Evolutionary conservation across 2,888 invertebrate species (phyloP).

Genomic region (Coleophora flavipennella): DNA sequence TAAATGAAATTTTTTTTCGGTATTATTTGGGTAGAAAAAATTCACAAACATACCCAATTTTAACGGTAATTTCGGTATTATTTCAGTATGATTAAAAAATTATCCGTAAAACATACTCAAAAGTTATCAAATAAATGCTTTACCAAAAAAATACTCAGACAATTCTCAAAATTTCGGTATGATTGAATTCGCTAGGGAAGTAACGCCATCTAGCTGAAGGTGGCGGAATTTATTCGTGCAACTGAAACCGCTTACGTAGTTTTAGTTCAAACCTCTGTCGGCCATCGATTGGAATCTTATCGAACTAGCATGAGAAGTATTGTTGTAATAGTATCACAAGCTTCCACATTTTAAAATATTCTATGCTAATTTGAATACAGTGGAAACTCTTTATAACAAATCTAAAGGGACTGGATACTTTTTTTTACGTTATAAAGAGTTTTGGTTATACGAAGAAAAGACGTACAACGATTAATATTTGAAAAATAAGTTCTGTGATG

Average conservation of each 20-base stretch:
- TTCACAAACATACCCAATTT: too few relatives aligned
- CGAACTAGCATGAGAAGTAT: neutral
- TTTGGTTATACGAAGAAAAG: neutral
- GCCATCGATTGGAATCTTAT: neutral
- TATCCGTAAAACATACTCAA: too few relatives aligned
- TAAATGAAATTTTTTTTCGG: too few relatives aligned
- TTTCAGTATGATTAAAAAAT: too few relatives aligned
- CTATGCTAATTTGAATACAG: neutral
- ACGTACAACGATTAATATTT: neutral
- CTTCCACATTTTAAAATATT: neutral
- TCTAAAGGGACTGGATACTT: too few relatives aligned
- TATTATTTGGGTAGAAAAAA: too few relatives aligned
- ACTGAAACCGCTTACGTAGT: neutral
- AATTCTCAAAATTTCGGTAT: too few relatives aligned
- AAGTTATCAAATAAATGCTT: too few relatives aligned
- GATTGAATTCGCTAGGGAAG: too few relatives aligned
- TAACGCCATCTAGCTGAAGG: neutral
- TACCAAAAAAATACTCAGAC: too few relatives aligned
- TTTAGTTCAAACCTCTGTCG: neutral
- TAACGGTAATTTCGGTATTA: too few relatives aligned
- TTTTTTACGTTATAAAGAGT: neutral
- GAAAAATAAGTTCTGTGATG: neutral
- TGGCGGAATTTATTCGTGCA: neutral
- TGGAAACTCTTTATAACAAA: neutral
- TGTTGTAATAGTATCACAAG: constrained; percentile 26